Evolutionary conservation across 2,113 vertebrate genomes (phyloP), one percentile per base, ranked within the genome.

Genomic region (Saccopteryx leptura): DNA sequence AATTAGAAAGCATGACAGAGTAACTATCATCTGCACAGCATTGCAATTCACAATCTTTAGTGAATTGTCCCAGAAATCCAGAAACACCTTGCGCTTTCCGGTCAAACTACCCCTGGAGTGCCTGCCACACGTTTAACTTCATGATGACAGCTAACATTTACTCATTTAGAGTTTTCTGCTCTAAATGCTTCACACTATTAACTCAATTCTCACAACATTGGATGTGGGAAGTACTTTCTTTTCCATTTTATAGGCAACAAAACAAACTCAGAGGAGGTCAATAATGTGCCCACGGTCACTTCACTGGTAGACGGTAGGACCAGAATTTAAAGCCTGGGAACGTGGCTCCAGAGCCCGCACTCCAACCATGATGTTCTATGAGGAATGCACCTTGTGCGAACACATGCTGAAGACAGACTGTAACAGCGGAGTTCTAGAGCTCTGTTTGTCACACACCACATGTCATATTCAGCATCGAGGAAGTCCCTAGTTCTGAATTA

Each of bases 331-430:
- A 93, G 23, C 12, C 56, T 28, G 46, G 18, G 13, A n/a, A 46
- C 33, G 4, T 74, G 9, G 46, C 7, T 87, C 18, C 60, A 14
- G 24, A 95, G 46, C 24, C 52, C 19, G 71, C 24, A 17, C 13
- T 26, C 61, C 19, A 75, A 28, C 1, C 31, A 5, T 1, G 21
- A 74, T n/a, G 56, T 63, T 88, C 81, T 46, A 9, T 1, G 21
- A 66, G 82, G 48, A 65, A 82, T 3, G 8, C 5, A 39, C n/a
- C 26, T 60, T 15, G 31, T 9, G 26, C 54, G 48, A 87, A 94
- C 28, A 69, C 15, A 21, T 7, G 13, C 9, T 4, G 24, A 48
- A 39, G 78, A 56, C 1, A 2, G 5, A 11, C n/a, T 0, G 0
- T 9, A 26, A 21, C 0, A 21, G 23, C 58, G 15, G 60, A 48